Percentiles rank a stretch among this genome's conserved stretches.
phyloP scores from a whole-genome alignment of 1,140 invertebrate genomes.

The Oncopeltus fasciatus region DNA sequence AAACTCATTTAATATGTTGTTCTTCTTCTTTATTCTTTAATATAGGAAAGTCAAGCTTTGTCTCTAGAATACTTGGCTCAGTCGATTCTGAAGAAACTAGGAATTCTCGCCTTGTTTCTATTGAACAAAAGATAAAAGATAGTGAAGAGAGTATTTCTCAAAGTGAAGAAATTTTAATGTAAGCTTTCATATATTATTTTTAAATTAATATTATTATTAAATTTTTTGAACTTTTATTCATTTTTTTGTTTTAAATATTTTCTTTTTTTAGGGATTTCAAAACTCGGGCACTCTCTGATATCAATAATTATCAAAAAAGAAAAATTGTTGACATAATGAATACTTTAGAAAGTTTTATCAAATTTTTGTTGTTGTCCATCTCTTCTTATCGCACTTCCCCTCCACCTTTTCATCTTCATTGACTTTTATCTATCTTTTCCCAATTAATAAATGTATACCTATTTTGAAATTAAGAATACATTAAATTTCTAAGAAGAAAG shows the following conservation, averaged over 20 bases:
- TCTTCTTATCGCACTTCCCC: too few species aligned
- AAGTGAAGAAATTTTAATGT: slow-evolving; percentile 47
- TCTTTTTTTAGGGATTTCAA: slow-evolving; percentile 49
- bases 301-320: slow-evolving; percentile 63
- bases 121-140: slow-evolving; percentile 57
- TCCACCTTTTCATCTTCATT: too few species aligned
- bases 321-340: slow-evolving; percentile 63
- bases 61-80: slow-evolving; percentile 60
- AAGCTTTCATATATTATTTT: too few species aligned
- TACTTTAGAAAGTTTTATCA: slow-evolving; percentile 56
- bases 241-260: slow-evolving; percentile 28
- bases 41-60: slow-evolving; percentile 53
- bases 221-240: neutral
- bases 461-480: neutral
- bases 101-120: slow-evolving; percentile 50
- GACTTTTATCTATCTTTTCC: too few species aligned
- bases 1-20: too few species aligned
- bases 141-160: slow-evolving; percentile 43
- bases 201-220: neutral
- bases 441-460: slow-evolving; percentile 14
- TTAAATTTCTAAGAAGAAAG: too few species aligned
- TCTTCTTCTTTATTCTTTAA: too few species aligned
- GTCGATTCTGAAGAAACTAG: slow-evolving; percentile 65
- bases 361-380: too few species aligned
- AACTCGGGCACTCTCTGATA: slow-evolving; percentile 51